Evolutionary conservation across 2,888 invertebrate genomes (phyloP).

Genomic region (Aelia acuminata): DNA sequence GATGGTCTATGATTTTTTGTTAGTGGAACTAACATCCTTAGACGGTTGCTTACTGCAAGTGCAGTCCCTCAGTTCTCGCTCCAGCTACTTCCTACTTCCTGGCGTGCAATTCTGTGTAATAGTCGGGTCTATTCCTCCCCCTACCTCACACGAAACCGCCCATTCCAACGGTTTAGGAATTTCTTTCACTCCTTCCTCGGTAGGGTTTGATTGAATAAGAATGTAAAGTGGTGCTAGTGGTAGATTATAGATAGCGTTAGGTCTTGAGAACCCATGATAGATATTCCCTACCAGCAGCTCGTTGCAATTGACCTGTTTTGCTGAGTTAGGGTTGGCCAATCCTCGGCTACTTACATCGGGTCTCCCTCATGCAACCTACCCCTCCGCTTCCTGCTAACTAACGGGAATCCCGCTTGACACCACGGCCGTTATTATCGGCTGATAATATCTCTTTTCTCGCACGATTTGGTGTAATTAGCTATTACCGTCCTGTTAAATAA

Average conservation of each 20-base stretch:
- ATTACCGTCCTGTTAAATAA: conserved; percentile 24
- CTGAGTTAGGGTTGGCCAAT: background rate
- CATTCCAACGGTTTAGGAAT: background rate
- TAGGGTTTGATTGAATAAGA: background rate
- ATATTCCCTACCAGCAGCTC: background rate
- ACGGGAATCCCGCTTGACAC: conserved; percentile 41
- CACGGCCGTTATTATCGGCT: conserved; percentile 1
- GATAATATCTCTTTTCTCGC: conserved; percentile 44
- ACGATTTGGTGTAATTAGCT: conserved; percentile 48
- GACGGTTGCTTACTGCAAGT: background rate
- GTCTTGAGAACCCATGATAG: background rate
- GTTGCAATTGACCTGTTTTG: background rate
- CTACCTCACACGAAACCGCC: background rate
- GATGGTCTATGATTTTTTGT: background rate
- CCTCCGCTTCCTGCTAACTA: background rate
- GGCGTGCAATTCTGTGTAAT: background rate
- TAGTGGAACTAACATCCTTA: background rate
- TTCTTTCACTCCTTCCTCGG: conserved; percentile 7
- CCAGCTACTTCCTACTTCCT: background rate
- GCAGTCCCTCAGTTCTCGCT: background rate
- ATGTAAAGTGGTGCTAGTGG: background rate
- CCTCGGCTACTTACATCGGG: background rate
- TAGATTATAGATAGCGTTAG: background rate
- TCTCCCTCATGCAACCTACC: background rate
- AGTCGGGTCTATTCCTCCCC: background rate